Conservation (phyloP, 2,113 vertebrate genomes). For the Seriola aureovittata region DNA sequence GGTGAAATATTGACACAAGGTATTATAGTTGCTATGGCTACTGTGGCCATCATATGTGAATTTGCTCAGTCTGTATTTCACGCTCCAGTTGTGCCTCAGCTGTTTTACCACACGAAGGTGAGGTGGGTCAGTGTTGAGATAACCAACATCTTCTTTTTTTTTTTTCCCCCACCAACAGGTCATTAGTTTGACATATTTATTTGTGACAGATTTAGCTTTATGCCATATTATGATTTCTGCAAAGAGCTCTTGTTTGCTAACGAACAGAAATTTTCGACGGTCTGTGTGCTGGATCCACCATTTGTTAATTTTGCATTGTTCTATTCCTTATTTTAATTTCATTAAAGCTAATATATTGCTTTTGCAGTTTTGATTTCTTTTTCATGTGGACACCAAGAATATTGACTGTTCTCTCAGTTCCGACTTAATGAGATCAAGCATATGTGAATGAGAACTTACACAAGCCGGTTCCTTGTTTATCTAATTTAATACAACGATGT, state of each 20-base stretch:
- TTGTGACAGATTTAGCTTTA: conserved; percentile 23
- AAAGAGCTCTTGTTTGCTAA: not conserved
- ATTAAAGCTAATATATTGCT: not conserved
- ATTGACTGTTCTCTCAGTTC: not conserved
- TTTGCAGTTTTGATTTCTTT: not conserved
- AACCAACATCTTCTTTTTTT: not conserved
- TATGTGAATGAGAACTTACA: not conserved
- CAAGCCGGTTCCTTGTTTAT: not conserved
- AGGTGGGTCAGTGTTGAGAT: conserved; percentile 12
- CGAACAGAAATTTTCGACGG: not conserved
- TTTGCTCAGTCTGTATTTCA: conserved; percentile 28
- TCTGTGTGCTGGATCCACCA: not conserved
- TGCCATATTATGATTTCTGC: not conserved
- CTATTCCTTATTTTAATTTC: not conserved
- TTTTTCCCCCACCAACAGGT: not conserved
- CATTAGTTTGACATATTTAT: conserved; percentile 38
- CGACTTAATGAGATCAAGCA: not conserved
- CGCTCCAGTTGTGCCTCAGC: conserved; percentile 6
- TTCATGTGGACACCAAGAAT: not conserved
- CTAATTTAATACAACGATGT: not conserved
- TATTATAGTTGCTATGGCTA: conserved; percentile 9
- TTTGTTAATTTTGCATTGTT: not conserved
- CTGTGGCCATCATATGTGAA: conserved; percentile 24
- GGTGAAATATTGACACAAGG: conserved; percentile 47
- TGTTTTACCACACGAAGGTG: conserved; percentile 15